These are phyloP conservation scores for Emydura subglobosa DNA, from an alignment of 2,113 vertebrate genomes.

Conservation along the genomic window DNA sequence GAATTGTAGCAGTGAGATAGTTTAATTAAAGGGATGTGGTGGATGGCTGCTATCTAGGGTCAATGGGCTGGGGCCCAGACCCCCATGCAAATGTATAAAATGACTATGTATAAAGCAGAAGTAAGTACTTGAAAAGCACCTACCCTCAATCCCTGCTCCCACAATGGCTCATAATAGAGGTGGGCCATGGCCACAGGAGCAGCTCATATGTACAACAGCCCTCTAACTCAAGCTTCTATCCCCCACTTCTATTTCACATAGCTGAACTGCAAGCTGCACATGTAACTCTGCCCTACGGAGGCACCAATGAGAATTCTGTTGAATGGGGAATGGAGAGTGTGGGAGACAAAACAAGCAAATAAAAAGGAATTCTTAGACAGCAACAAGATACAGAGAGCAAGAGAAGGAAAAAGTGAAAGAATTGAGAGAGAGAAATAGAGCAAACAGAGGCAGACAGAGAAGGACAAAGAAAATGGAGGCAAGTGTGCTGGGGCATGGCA, in stretches of 20 bases:
- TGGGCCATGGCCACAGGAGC: background rate
- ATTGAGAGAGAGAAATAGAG: background rate
- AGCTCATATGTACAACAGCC: background rate
- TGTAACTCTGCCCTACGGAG: background rate
- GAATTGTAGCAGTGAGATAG: too few species aligned
- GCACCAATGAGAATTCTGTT: background rate
- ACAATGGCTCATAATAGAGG: background rate
- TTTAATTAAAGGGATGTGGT: too few species aligned
- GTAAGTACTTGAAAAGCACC: background rate
- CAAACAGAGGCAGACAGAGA: background rate
- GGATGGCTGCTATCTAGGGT: too few species aligned
- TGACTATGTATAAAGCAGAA: background rate
- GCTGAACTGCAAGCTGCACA: background rate
- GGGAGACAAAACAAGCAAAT: background rate
- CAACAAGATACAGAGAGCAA: background rate
- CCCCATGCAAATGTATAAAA: background rate
- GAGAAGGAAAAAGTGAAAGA: accelerated
- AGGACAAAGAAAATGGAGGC: accelerated
- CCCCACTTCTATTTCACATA: background rate
- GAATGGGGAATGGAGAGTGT: background rate
- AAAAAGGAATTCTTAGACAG: background rate
- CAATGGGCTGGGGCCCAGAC: too few species aligned
- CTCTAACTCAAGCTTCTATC: background rate
- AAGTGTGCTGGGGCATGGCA: background rate
- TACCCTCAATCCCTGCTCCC: background rate